phyloP scores from a whole-genome alignment of 1,140 invertebrate genomes.

The Pogonognathellus flavescens region DNA sequence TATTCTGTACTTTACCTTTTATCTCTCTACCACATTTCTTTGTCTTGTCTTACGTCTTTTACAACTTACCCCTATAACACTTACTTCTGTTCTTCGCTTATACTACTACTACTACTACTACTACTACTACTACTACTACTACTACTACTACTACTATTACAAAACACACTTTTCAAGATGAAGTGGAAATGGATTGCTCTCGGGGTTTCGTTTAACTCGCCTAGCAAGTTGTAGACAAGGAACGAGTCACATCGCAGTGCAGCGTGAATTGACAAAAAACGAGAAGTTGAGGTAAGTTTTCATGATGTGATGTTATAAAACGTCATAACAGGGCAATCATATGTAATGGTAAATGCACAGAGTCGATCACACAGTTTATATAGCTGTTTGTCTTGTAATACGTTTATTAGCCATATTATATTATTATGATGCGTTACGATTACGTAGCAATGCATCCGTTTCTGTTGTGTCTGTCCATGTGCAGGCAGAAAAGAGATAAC shows the following conservation, averaged over 20 bases:
- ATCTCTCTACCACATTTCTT: background rate
- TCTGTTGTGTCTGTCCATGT: background rate
- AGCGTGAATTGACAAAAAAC: background rate
- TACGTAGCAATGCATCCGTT: background rate
- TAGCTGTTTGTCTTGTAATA: too few species aligned
- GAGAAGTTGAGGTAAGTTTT: constrained; percentile 15
- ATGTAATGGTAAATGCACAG: background rate
- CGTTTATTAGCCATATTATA: background rate
- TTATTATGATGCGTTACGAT: background rate
- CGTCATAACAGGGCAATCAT: background rate
- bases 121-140: background rate
- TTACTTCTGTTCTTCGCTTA: background rate
- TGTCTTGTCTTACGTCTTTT: background rate
- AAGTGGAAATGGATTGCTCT: background rate
- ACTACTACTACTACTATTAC: background rate
- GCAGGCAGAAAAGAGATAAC: background rate
- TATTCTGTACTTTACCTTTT: background rate
- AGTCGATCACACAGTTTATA: background rate
- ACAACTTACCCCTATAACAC: background rate
- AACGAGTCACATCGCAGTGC: background rate
- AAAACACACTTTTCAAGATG: background rate
- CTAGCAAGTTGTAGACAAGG: background rate
- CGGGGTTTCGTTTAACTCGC: background rate
- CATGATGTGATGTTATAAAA: background rate
- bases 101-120: background rate